Conservation (phyloP, 2,888 invertebrate genomes). For the Anthrax anthrax region DNA sequence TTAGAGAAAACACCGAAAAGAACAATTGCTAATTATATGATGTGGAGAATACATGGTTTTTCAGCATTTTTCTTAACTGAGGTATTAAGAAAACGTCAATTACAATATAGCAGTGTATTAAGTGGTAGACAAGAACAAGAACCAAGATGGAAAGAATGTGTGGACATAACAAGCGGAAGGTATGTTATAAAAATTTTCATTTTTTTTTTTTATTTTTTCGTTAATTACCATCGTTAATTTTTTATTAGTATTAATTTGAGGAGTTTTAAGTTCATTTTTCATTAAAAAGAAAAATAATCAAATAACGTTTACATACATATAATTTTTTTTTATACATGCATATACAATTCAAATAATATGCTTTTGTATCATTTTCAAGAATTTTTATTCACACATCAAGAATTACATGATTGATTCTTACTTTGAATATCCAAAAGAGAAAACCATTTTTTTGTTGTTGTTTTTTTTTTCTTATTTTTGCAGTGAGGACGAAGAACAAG, state of each 20-base stretch:
- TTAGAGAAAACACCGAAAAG: conserved; percentile 44
- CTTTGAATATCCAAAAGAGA: too few species aligned
- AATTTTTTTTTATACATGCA: too few species aligned
- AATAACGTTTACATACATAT: too few species aligned
- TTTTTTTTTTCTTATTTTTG: conserved; percentile 8
- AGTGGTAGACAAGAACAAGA: conserved; percentile 74
- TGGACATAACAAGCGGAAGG: conserved; percentile 65
- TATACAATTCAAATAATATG: too few species aligned
- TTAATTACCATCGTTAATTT: too few species aligned
- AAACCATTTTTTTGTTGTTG: not conserved
- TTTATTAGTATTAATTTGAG: too few species aligned
- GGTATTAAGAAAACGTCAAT: conserved; percentile 58
- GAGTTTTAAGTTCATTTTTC: too few species aligned
- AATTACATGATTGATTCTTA: too few species aligned
- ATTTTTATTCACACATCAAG: too few species aligned
- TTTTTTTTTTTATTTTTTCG: too few species aligned
- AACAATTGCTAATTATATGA: conserved; percentile 73
- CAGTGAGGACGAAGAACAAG: conserved; percentile 7
- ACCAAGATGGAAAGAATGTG: conserved; percentile 85
- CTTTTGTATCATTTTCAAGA: too few species aligned
- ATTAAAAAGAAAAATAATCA: too few species aligned
- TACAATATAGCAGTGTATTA: conserved; percentile 65
- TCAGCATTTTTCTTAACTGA: conserved; percentile 71
- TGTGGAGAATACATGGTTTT: conserved; percentile 80
- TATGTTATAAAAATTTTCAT: conserved; percentile 21